These are phyloP conservation scores for Oncorhynchus tshawytscha DNA, from an alignment of 2,113 vertebrate genomes.

Conservation along the genomic window DNA sequence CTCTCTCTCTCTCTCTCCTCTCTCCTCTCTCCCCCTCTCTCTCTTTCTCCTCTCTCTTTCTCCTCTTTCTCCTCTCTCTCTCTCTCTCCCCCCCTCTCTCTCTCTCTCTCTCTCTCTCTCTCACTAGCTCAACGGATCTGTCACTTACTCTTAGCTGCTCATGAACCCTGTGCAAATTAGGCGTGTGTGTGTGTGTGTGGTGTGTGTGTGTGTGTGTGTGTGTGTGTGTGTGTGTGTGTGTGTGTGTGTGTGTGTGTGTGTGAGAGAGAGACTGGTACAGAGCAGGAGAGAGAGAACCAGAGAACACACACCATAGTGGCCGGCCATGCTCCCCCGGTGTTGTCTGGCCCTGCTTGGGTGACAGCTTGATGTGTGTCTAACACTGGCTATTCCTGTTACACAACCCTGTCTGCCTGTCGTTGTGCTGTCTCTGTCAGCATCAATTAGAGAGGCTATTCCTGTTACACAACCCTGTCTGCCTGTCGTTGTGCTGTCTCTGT, in stretches of 20 bases:
- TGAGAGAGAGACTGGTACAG: constrained; percentile 21
- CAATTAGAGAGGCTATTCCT: constrained; percentile 45
- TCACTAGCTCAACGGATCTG: constrained; percentile 9
- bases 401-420: constrained; percentile 50
- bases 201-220: constrained; percentile 15
- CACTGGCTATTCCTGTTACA: constrained; percentile 45
- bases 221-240: constrained; percentile 1
- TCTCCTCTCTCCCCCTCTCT: no score
- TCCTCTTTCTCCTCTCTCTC: no score
- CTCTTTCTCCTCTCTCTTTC: no score
- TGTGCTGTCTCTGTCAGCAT: constrained; percentile 54
- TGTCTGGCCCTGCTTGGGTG: no score
- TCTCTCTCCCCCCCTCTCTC: no score
- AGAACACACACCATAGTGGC: constrained; percentile 27
- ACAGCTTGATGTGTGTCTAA: no score
- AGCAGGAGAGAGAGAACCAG: constrained; percentile 20
- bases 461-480: constrained; percentile 54
- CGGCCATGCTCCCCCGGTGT: constrained; percentile 37
- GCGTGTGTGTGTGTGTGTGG: constrained; percentile 12
- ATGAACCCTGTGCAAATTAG: constrained; percentile 9
- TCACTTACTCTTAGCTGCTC: constrained; percentile 11
- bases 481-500: constrained; percentile 53
- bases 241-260: constrained; percentile 1
- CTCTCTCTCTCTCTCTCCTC: no score
- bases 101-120: background rate